Percentiles rank a stretch among this genome's conserved stretches.
Evolutionary conservation across 2,888 invertebrate species (phyloP).

Genomic region (Scelioninae gen. 1): DNA sequence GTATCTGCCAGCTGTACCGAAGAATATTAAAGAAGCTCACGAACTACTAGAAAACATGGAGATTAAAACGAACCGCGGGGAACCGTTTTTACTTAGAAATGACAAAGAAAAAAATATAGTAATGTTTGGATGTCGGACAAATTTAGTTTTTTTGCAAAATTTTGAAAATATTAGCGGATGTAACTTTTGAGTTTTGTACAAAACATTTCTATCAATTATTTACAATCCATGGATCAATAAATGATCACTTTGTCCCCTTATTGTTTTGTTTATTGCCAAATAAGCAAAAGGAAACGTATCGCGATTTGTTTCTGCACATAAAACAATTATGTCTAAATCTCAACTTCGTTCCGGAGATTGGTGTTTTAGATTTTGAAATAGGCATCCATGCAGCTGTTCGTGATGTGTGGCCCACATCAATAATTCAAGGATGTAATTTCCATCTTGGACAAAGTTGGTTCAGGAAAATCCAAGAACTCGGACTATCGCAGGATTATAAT

Average conservation of each 20-base stretch:
- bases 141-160: constrained; percentile 1
- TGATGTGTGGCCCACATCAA: constrained; percentile 1
- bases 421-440: constrained; percentile 25
- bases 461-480: constrained; percentile 19
- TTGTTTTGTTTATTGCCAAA: constrained; percentile 29
- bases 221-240: constrained; percentile 25
- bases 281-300: constrained; percentile 10
- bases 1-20: constrained; percentile 3
- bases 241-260: constrained; percentile 11
- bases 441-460: constrained; percentile 30
- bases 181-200: constrained; percentile 31
- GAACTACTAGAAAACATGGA: background rate
- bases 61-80: background rate
- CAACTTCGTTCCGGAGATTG: background rate
- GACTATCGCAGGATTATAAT: background rate
- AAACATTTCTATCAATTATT: constrained; percentile 31
- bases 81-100: constrained; percentile 2
- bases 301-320: constrained; percentile 2
- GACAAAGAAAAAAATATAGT: constrained; percentile 12
- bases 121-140: constrained; percentile 20
- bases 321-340: background rate
- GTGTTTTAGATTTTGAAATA: constrained; percentile 25
- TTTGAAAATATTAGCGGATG: constrained; percentile 18
- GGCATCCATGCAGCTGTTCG: constrained; percentile 15
- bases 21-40: background rate